These are phyloP conservation scores for Acanthurus leucopareius DNA, from an alignment of 2,797 vertebrate species.

Conservation along the genomic window DNA sequence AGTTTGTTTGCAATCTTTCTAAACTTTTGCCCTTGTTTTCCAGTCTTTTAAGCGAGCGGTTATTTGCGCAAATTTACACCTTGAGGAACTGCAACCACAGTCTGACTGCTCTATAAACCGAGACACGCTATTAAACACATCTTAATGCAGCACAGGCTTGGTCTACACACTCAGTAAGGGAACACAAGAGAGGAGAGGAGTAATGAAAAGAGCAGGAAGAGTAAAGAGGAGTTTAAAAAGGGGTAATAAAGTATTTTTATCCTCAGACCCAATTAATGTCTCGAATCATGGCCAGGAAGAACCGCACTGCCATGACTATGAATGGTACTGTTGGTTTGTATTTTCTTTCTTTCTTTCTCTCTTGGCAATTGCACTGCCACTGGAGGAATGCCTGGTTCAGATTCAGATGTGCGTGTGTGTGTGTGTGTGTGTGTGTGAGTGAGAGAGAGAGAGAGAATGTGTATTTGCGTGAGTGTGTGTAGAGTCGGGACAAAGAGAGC, in stretches of 20 bases:
- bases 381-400: constrained; percentile 77
- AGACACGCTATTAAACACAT: constrained; percentile 45
- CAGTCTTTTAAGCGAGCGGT: constrained; percentile 3
- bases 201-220: constrained; percentile 69
- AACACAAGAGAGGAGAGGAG: constrained; percentile 32
- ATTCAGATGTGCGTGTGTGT: constrained; percentile 50
- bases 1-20: neutral
- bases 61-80: constrained; percentile 54
- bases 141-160: constrained; percentile 46
- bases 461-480: constrained; percentile 31
- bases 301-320: constrained; percentile 76
- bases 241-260: constrained; percentile 82
- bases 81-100: constrained; percentile 30
- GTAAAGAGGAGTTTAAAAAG: constrained; percentile 67
- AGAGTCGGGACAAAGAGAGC: constrained; percentile 78
- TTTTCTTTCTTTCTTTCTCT: constrained; percentile 51
- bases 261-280: constrained; percentile 73
- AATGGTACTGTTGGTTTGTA: constrained; percentile 77
- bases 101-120: constrained; percentile 37
- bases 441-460: too few relatives aligned
- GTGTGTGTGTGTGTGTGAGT: constrained; percentile 35
- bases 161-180: constrained; percentile 32
- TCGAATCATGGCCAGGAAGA: constrained; percentile 64
- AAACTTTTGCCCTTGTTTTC: neutral
- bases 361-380: constrained; percentile 71